Conservation (phyloP, 2,888 invertebrate genomes). For the Microctonus aethiopoides region DNA sequence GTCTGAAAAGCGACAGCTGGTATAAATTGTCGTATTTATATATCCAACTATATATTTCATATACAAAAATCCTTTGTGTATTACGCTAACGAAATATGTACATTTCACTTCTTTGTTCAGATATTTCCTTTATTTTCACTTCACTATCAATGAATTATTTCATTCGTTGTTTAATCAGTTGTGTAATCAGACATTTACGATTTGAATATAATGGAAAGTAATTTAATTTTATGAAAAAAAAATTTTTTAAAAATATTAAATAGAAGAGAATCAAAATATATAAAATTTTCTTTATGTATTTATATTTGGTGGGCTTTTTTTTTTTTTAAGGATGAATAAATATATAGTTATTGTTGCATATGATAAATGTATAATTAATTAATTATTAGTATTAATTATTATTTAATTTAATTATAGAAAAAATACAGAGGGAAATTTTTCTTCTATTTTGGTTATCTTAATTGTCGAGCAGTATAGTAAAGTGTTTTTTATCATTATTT, state of each 20-base stretch:
- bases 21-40: conserved; percentile 24
- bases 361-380: too few species aligned
- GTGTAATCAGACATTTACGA: not conserved
- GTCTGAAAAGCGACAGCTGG: conserved; percentile 31
- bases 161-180: not conserved
- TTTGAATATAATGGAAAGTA: not conserved
- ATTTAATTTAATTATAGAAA: too few species aligned
- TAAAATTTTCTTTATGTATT: too few species aligned
- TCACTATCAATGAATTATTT: not conserved
- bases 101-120: not conserved
- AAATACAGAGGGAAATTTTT: not conserved
- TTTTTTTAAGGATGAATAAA: too few species aligned
- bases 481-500: not conserved
- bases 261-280: not conserved
- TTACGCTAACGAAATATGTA: not conserved
- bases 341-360: too few species aligned
- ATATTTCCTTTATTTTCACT: not conserved
- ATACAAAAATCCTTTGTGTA: not conserved
- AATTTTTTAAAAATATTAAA: too few species aligned
- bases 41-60: not conserved
- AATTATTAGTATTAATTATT: too few species aligned
- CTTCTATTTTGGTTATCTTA: not conserved
- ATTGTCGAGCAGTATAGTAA: not conserved
- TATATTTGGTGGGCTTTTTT: too few species aligned
- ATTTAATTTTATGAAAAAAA: too few species aligned